A percentile compares a stretch with the other conserved stretches of the same genome.
Conservation (phyloP, 2,888 invertebrate genomes). For the Abrostola triplasia region DNA sequence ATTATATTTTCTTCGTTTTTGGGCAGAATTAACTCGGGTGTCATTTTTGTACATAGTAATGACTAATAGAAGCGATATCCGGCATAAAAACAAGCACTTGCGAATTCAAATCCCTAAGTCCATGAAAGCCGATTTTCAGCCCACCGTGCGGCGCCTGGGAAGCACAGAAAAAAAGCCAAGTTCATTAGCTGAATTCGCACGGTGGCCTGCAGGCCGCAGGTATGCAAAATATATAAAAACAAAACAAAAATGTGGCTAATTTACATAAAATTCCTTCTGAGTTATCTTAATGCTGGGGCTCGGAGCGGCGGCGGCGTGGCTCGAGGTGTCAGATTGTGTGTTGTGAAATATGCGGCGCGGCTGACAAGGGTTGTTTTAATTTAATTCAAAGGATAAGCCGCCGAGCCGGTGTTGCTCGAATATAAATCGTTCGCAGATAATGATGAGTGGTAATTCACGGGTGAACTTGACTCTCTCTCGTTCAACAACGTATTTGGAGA, state of each 20-base stretch:
- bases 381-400: slow-evolving; percentile 81
- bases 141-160: slow-evolving; percentile 48
- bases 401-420: slow-evolving; percentile 52
- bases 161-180: slow-evolving; percentile 24
- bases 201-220: slow-evolving; percentile 66
- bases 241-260: slow-evolving; percentile 72
- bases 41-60: too few relatives aligned
- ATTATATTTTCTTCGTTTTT: too few relatives aligned
- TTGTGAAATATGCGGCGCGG: slow-evolving; percentile 75
- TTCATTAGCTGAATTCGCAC: slow-evolving; percentile 70
- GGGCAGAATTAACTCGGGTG: too few relatives aligned
- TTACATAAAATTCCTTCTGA: slow-evolving; percentile 80
- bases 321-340: slow-evolving; percentile 66
- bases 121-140: too few relatives aligned
- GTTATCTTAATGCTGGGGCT: slow-evolving; percentile 52
- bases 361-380: slow-evolving; percentile 77
- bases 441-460: slow-evolving; percentile 78
- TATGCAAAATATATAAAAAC: slow-evolving; percentile 64
- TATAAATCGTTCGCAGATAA: slow-evolving; percentile 78
- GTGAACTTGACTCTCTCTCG: slow-evolving; percentile 20
- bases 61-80: too few relatives aligned
- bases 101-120: too few relatives aligned
- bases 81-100: too few relatives aligned
- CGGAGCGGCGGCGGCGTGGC: slow-evolving; percentile 30
- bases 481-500: slow-evolving; percentile 7